Conservation (phyloP, 2,797 vertebrate species). For the Phoxinus dragarum region DNA sequence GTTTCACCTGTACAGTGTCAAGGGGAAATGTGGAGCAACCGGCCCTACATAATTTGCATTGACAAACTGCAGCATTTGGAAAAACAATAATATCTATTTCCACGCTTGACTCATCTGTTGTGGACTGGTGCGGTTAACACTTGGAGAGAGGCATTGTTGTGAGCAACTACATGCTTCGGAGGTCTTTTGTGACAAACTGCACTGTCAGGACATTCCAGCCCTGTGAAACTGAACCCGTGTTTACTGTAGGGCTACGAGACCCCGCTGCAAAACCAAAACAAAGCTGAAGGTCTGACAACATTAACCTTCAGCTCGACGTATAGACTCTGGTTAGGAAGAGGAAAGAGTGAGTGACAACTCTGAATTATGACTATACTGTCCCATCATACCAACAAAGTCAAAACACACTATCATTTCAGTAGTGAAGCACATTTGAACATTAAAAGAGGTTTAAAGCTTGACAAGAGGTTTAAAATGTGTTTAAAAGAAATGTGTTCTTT, state of each 20-base stretch:
- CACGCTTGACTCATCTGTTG: not conserved
- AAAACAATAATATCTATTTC: not conserved
- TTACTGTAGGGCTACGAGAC: conserved; percentile 23
- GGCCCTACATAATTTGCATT: not conserved
- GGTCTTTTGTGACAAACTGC: conserved; percentile 70
- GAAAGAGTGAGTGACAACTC: not conserved
- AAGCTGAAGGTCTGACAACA: conserved; percentile 28
- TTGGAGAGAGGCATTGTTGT: conserved; percentile 43
- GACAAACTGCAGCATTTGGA: not conserved
- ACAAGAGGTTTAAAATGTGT: not conserved
- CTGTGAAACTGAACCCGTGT: conserved; percentile 55
- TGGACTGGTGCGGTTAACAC: not conserved
- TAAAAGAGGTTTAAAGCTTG: not conserved
- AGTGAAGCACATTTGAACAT: not conserved
- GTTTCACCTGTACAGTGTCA: too few species aligned
- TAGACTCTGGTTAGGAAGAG: not conserved
- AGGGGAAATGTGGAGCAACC: not conserved
- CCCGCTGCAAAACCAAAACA: conserved; percentile 29
- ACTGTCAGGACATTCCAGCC: conserved; percentile 71
- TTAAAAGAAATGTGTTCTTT: not conserved
- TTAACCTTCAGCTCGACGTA: not conserved
- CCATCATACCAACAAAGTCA: not conserved
- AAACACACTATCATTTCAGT: not conserved
- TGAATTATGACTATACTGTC: not conserved
- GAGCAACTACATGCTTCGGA: conserved; percentile 58